phyloP scores from a whole-genome alignment of 2,797 vertebrate genomes.

The Cirrhinus mrigala region DNA sequence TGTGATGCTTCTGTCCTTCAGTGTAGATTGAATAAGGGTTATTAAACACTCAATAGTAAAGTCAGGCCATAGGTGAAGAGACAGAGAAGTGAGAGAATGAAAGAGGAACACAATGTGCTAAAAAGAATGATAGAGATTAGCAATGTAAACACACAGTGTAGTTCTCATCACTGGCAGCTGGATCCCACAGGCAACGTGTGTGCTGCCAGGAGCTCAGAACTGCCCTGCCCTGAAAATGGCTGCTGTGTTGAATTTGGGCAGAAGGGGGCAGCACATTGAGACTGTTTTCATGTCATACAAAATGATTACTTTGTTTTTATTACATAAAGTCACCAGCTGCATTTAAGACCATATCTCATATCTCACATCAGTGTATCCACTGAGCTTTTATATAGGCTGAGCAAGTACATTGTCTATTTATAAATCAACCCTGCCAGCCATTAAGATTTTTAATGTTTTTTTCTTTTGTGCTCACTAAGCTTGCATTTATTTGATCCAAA shows the following conservation, averaged over 20 bases:
- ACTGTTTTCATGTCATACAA: neutral
- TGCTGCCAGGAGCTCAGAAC: slow-evolving; percentile 4
- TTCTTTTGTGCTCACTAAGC: too few relatives aligned
- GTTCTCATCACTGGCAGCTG: slow-evolving; percentile 5
- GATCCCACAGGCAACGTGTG: slow-evolving; percentile 9
- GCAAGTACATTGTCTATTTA: neutral
- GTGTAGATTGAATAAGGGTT: neutral
- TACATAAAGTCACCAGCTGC: neutral
- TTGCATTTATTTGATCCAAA: too few relatives aligned
- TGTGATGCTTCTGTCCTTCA: neutral
- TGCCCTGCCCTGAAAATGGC: neutral
- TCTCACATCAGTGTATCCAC: neutral
- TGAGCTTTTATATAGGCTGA: neutral
- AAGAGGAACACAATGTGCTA: slow-evolving; percentile 33
- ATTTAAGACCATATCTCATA: neutral
- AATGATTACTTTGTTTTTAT: neutral
- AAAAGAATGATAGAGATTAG: slow-evolving; percentile 41
- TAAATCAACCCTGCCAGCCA: too few relatives aligned
- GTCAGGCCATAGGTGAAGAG: neutral
- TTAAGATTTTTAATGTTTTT: too few relatives aligned
- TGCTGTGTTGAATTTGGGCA: neutral
- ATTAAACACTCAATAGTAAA: neutral
- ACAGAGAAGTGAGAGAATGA: neutral
- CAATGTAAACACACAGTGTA: slow-evolving; percentile 18
- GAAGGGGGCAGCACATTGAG: neutral